Percentiles rank a stretch among this genome's conserved stretches.
Evolutionary conservation across 2,888 invertebrate species (phyloP).

Genomic region (Dicyrtoma fusca): DNA sequence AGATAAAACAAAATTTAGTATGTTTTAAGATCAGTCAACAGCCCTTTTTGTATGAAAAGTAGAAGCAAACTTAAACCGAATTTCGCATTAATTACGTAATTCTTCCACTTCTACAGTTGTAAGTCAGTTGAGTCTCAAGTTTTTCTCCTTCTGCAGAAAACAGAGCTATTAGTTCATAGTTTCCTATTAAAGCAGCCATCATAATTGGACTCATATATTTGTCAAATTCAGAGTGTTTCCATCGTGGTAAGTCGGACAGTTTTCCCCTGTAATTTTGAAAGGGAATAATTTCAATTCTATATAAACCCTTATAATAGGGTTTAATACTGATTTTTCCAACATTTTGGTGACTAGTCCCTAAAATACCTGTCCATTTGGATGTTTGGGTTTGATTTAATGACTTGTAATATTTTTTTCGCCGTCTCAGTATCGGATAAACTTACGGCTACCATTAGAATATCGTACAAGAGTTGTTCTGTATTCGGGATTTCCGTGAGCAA

Average conservation of each 20-base stretch:
- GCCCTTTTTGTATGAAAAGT: no score
- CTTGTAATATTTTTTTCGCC: background rate
- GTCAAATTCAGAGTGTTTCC: slow-evolving; percentile 29
- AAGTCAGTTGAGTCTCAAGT: background rate
- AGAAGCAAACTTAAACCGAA: no score
- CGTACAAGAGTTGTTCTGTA: slow-evolving; percentile 23
- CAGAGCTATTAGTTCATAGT: slow-evolving; percentile 22
- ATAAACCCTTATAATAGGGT: no score
- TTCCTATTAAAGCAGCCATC: slow-evolving; percentile 26
- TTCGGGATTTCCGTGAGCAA: slow-evolving; percentile 26
- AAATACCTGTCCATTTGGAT: background rate
- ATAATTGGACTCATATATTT: slow-evolving; percentile 35
- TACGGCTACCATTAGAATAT: slow-evolving; percentile 15
- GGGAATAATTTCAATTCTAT: background rate
- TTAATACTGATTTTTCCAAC: no score
- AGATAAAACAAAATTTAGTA: background rate
- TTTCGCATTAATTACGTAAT: background rate
- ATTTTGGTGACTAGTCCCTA: no score
- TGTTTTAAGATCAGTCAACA: no score
- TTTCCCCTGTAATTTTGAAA: slow-evolving; percentile 7
- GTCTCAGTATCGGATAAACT: slow-evolving; percentile 2
- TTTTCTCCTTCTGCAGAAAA: background rate
- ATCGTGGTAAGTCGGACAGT: slow-evolving; percentile 2
- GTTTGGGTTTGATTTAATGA: slow-evolving; percentile 7
- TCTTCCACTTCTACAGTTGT: background rate